phyloP scores from a whole-genome alignment of 2,113 vertebrate species.

The Lasiurus borealis region DNA sequence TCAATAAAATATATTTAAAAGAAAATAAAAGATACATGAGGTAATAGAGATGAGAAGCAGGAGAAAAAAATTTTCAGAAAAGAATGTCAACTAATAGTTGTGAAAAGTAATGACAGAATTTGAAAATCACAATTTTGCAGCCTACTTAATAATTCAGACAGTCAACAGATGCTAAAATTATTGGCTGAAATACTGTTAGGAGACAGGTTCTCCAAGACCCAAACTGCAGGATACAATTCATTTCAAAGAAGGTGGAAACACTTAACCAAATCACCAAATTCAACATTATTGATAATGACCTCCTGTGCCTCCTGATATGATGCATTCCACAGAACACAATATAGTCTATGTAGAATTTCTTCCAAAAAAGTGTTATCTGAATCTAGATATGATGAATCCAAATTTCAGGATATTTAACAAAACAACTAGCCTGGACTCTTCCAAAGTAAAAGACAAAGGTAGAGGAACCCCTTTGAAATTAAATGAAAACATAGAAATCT shows the following conservation, averaged over 20 bases:
- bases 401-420: background rate
- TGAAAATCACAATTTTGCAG: background rate
- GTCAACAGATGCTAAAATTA: slow-evolving; percentile 3
- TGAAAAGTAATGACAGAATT: background rate
- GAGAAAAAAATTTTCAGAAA: background rate
- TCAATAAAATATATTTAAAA: too few species aligned
- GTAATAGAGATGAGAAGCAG: too few species aligned
- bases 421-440: background rate
- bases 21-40: background rate
- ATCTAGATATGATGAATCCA: background rate
- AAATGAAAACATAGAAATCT: background rate
- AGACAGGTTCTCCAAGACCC: background rate
- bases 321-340: background rate
- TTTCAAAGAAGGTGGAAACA: background rate
- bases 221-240: background rate
- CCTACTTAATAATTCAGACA: background rate
- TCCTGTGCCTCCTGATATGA: background rate
- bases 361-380: too few species aligned
- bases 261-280: background rate
- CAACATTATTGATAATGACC: background rate
- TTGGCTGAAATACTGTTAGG: background rate
- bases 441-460: background rate
- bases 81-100: background rate
- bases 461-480: background rate
- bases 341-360: background rate